Conservation (phyloP, 2,113 vertebrate species). For the Dipodomys spectabilis region DNA sequence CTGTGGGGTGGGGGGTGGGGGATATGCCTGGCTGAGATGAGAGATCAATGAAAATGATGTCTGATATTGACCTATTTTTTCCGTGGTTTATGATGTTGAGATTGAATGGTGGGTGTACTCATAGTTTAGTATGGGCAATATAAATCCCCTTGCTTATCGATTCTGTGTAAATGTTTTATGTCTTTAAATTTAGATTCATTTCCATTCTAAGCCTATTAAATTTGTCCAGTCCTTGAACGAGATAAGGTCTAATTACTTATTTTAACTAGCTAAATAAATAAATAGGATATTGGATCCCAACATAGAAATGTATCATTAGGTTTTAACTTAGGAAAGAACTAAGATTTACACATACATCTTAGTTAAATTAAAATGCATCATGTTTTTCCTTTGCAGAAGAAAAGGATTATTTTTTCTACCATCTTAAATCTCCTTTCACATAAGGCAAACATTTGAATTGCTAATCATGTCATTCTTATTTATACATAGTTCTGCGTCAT, state of each 20-base stretch:
- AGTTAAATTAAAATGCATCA: constrained; percentile 7
- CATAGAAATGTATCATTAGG: neutral
- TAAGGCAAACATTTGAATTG: constrained; percentile 47
- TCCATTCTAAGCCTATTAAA: constrained; percentile 14
- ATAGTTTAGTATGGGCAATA: neutral
- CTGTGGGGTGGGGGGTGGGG: neutral
- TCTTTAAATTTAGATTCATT: constrained; percentile 6
- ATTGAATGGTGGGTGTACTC: neutral
- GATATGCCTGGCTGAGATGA: neutral
- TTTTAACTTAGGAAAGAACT: constrained; percentile 24
- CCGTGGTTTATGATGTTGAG: neutral
- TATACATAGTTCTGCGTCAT: neutral
- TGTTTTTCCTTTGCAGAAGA: neutral
- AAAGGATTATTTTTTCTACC: neutral
- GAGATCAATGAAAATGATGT: neutral
- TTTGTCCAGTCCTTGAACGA: constrained; percentile 27
- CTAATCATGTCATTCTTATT: constrained; percentile 49
- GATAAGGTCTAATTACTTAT: constrained; percentile 14
- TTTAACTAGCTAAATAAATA: constrained; percentile 64
- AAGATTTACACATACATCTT: constrained; percentile 40
- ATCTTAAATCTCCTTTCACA: constrained; percentile 19
- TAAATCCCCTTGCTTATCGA: too few relatives aligned
- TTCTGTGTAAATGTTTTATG: neutral
- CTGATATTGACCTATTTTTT: neutral
- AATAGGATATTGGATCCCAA: neutral